Base-by-base conservation (phyloP, 2,888 invertebrate genomes). In the Onchidella celtica region DNA sequence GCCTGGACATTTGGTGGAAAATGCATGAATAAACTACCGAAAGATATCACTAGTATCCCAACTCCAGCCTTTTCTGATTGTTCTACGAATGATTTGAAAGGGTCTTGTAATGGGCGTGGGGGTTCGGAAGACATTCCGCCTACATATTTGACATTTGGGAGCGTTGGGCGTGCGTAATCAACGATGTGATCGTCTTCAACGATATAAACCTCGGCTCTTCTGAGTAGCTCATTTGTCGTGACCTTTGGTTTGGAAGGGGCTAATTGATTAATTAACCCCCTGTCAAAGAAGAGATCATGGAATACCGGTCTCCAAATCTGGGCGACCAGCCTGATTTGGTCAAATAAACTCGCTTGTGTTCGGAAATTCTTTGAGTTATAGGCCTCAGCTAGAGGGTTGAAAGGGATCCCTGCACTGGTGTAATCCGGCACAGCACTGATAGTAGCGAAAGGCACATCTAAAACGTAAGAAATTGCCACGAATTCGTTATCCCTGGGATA, bases 131-230 rank as follows among this genome's bases (percentile, higher is more conserved):
- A n/a, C n/a, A 70, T 59, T 36, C 81, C 81, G 0, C 81, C 81
- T 17, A 81, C 40, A 9, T 70, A 57, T 40, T 81, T 81, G 27
- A 81, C 63, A 70, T 81, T 81, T 69, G 81, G 81, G 27, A 81
- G 9, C 14, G 27, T n/a, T 38, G 81, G 57, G 2, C 57, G 17
- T n/a, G 81, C 76, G n/a, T 80, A 80, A 55, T 80, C 80, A 55
- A 68, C 38, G 40, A 80, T 59, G 14, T 72, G 80, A 68, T 81
- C 81, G 1, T 24, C 29, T 76, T 81, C 81, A 34, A 81, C 76
- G 63, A 81, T 47, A 57, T 70, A 81, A 9, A 81, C 59, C 3
- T 76, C 81, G 1, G 81, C 81, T 57, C 27, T 34, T 36, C 76
- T 70, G 55, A 81, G 55, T 61, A 81, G 81, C 32, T 70, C 70